Evolutionary conservation across 2,888 invertebrate species (phyloP).

Genomic region (Gymnoscelis rufifasciata): DNA sequence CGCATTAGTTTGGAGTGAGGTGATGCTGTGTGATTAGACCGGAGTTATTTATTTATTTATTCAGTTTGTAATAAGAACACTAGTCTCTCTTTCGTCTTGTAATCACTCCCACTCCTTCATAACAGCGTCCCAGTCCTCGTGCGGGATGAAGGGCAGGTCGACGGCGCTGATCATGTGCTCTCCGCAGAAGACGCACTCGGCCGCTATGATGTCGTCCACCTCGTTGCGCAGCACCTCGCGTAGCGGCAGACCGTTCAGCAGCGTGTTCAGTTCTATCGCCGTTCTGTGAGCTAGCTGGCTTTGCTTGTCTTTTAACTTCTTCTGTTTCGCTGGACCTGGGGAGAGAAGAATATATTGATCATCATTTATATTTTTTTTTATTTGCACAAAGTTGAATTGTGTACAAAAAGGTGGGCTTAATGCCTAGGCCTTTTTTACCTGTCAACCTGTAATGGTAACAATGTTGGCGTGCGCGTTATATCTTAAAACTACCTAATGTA

Average conservation of each 20-base stretch:
- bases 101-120: constrained; percentile 92
- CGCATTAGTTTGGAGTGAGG: no score
- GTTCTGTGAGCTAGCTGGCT: constrained; percentile 79
- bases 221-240: constrained; percentile 86
- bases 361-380: no score
- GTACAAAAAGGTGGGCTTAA: no score
- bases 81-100: no score
- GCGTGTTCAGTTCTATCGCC: constrained; percentile 65
- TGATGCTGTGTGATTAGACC: no score
- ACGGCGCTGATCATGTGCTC: constrained; percentile 94
- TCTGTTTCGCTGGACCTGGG: constrained; percentile 77
- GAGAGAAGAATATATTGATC: not conserved
- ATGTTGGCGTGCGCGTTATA: no score
- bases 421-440: no score
- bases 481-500: no score
- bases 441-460: no score
- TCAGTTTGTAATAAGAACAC: no score
- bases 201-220: constrained; percentile 92
- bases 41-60: no score
- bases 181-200: constrained; percentile 96
- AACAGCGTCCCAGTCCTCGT: constrained; percentile 88
- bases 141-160: constrained; percentile 92
- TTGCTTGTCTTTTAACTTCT: constrained; percentile 81
- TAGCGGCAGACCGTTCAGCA: constrained; percentile 68
- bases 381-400: no score